Percentiles rank a stretch among this genome's conserved stretches.
phyloP scores from a whole-genome alignment of 2,888 invertebrate genomes.

The Polyommatus iphigenia region DNA sequence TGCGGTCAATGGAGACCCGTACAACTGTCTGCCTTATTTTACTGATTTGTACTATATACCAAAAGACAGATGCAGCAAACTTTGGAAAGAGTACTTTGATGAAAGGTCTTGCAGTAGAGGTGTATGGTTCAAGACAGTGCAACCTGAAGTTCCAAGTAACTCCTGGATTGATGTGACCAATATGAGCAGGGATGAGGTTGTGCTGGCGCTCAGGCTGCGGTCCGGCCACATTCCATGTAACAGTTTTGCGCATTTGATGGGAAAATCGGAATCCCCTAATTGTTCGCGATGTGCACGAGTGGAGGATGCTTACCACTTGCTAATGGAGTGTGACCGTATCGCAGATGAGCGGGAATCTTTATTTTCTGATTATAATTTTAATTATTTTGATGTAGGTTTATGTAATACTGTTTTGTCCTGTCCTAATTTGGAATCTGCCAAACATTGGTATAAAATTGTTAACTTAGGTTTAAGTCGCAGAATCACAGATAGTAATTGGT shows the following conservation, averaged over 20 bases:
- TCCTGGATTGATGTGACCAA: background rate
- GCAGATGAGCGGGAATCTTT: background rate
- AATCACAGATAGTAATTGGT: background rate
- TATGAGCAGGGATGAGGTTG: background rate
- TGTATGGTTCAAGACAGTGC: background rate
- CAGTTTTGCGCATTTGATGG: background rate
- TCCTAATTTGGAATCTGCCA: background rate
- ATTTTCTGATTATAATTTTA: background rate
- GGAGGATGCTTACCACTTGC: background rate
- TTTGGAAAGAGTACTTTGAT: too few relatives aligned
- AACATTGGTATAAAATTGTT: background rate
- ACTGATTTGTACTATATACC: too few relatives aligned
- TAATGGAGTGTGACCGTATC: background rate
- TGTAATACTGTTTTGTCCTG: background rate
- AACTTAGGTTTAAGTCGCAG: background rate
- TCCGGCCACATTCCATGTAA: background rate
- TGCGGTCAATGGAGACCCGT: background rate
- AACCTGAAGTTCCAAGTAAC: background rate
- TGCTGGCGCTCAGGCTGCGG: background rate
- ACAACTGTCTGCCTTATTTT: background rate
- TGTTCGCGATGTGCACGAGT: background rate
- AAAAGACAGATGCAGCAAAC: too few relatives aligned
- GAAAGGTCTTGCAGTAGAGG: background rate
- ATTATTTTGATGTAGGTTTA: background rate
- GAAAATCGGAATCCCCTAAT: background rate